Conservation (phyloP, 2,797 vertebrate genomes). For the Aldrovandia affinis region DNA sequence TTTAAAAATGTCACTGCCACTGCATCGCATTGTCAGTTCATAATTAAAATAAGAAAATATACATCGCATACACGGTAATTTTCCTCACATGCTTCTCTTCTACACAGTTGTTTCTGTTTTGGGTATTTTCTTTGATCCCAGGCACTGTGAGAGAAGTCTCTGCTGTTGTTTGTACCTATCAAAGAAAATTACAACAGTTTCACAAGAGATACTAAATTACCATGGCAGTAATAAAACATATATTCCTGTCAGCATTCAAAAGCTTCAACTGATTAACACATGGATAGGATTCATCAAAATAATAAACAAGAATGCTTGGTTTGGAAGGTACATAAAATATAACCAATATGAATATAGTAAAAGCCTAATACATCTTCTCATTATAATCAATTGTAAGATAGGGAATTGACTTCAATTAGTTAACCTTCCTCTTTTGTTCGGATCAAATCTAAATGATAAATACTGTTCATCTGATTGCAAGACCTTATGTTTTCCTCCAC, state of each 20-base stretch:
- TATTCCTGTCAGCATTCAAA: constrained; percentile 17
- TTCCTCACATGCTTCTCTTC: constrained; percentile 22
- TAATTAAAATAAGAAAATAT: not conserved
- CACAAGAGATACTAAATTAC: not conserved
- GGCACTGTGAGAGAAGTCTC: constrained; percentile 60
- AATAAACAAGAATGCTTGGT: not conserved
- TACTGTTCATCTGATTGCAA: too few species aligned
- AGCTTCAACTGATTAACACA: not conserved
- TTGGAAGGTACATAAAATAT: not conserved
- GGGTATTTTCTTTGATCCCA: constrained; percentile 53
- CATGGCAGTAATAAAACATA: not conserved
- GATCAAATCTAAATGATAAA: too few species aligned
- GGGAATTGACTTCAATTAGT: not conserved
- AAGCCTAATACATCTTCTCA: not conserved
- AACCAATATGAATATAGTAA: not conserved
- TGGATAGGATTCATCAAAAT: not conserved
- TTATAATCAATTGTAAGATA: not conserved
- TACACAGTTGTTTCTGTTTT: constrained; percentile 78
- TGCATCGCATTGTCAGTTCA: not conserved
- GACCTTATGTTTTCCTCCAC: too few species aligned
- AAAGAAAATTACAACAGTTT: constrained; percentile 19
- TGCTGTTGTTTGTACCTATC: constrained; percentile 71
- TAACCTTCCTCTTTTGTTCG: too few species aligned
- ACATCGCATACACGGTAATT: not conserved
- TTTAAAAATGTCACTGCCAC: not conserved